Evolutionary conservation across 2,888 invertebrate genomes (phyloP).

Genomic region (Pyralis farinalis): DNA sequence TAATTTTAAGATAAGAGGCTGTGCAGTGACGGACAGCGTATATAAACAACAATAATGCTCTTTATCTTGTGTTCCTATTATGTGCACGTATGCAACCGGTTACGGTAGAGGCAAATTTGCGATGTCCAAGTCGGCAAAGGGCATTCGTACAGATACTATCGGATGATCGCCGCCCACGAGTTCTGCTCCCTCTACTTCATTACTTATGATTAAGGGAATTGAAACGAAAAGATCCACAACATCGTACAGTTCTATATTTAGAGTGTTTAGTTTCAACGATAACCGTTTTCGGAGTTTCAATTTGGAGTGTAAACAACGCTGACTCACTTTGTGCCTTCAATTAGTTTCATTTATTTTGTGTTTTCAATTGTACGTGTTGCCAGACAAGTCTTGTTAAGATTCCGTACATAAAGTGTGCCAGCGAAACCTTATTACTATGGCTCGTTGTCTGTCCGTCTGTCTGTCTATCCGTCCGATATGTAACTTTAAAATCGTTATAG

Average conservation of each 20-base stretch:
- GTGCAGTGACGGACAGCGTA: not conserved
- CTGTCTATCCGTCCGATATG: too few species aligned
- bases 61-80: constrained; percentile 1
- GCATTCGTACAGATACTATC: constrained; percentile 50
- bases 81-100: constrained; percentile 5
- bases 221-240: constrained; percentile 25
- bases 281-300: not conserved
- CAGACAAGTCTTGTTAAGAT: too few species aligned
- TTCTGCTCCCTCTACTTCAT: constrained; percentile 48
- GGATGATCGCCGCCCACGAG: constrained; percentile 59
- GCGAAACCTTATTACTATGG: too few species aligned
- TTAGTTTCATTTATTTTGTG: not conserved
- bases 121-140: constrained; percentile 33
- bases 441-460: too few species aligned
- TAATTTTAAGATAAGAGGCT: not conserved
- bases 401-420: too few species aligned
- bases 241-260: too few species aligned
- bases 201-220: constrained; percentile 47
- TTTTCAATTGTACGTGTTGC: too few species aligned
- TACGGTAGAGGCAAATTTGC: constrained; percentile 19
- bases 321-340: too few species aligned
- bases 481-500: too few species aligned
- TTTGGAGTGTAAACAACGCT: too few species aligned
- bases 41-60: not conserved
- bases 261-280: not conserved